A percentile compares a stretch with the other conserved stretches of the same genome.
Evolutionary conservation across 2,797 vertebrate genomes (phyloP).

Genomic region (Pipistrellus pipistrellus): DNA sequence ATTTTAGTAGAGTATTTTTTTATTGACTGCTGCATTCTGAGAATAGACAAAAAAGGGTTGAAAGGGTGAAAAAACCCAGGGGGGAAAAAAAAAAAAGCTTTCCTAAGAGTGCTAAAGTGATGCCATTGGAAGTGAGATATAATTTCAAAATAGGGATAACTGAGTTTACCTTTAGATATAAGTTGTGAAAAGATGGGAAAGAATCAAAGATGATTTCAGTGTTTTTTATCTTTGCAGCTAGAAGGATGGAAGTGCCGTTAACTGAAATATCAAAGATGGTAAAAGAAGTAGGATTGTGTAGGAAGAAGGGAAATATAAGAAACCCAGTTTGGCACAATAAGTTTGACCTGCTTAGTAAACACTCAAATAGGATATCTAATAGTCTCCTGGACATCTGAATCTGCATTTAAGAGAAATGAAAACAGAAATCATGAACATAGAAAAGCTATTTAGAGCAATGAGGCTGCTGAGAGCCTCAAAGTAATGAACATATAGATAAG

Average conservation of each 20-base stretch:
- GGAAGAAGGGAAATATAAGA: not conserved
- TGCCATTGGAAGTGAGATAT: not conserved
- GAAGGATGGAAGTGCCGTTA: not conserved
- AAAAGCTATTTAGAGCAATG: not conserved
- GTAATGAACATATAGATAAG: not conserved
- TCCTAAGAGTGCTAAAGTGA: not conserved
- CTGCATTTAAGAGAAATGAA: not conserved
- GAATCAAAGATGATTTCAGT: not conserved
- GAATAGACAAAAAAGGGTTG: not conserved
- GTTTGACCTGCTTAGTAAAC: not conserved
- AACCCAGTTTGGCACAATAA: not conserved
- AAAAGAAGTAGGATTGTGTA: not conserved
- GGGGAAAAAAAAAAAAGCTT: not conserved
- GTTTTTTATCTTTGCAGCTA: not conserved
- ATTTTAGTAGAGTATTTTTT: not conserved
- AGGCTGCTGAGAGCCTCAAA: not conserved
- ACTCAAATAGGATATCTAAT: not conserved
- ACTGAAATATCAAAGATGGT: not conserved
- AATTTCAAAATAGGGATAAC: not conserved
- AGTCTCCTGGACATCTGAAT: too few relatives aligned
- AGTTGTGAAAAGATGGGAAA: not conserved
- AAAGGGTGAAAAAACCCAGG: not conserved
- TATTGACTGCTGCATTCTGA: not conserved
- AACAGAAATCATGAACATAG: not conserved
- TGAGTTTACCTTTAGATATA: not conserved